These are phyloP conservation scores for Coregonus ussuriensis DNA, from an alignment of 2,797 vertebrate species.

Conservation along the genomic window DNA sequence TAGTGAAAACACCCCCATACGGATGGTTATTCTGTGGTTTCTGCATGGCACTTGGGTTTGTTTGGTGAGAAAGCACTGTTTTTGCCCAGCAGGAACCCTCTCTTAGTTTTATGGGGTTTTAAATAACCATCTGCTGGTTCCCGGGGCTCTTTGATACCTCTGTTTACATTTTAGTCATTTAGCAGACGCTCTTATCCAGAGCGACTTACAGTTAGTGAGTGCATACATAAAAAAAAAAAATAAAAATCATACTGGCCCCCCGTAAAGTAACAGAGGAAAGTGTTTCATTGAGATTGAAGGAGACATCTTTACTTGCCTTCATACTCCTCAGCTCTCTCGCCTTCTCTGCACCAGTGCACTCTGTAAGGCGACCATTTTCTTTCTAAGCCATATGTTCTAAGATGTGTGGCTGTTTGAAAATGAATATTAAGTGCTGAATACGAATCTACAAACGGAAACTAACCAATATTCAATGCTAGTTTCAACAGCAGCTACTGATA, in stretches of 20 bases:
- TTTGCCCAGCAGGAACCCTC: conserved; percentile 35
- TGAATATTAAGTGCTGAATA: no score
- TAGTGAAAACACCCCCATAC: conserved; percentile 13
- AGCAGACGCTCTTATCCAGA: no score
- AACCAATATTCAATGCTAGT: no score
- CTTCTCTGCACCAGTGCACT: background rate
- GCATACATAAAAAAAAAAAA: no score
- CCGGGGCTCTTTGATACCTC: conserved; percentile 34
- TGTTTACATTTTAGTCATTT: background rate
- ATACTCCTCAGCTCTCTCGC: background rate
- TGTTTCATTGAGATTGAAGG: conserved; percentile 14
- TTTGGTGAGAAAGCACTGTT: conserved; percentile 53
- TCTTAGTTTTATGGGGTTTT: conserved; percentile 45
- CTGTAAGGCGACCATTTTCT: background rate
- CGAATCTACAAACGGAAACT: no score
- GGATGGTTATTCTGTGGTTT: conserved; percentile 38
- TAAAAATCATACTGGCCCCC: no score
- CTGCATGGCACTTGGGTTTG: conserved; percentile 45
- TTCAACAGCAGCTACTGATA: no score
- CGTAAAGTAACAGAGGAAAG: conserved; percentile 3
- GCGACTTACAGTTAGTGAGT: no score
- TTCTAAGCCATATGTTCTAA: background rate
- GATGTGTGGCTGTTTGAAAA: no score
- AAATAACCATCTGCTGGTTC: conserved; percentile 48
- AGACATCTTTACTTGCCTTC: background rate